Conservation (phyloP, 2,797 vertebrate genomes). For the Iguana delicatissima region DNA sequence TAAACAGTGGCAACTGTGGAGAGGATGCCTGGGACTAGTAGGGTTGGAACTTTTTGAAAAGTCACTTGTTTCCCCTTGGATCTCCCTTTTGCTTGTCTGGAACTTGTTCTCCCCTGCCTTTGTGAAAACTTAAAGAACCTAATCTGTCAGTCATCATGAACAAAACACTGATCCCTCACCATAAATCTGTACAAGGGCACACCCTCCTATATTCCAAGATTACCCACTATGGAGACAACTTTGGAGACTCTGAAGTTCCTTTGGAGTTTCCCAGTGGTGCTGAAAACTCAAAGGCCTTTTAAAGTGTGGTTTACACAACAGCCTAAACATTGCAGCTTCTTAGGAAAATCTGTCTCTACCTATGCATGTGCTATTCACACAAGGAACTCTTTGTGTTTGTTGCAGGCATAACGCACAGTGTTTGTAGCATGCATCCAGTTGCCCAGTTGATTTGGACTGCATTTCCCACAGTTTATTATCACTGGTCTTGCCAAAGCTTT, state of each 20-base stretch:
- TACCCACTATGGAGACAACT: background rate
- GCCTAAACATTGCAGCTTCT: background rate
- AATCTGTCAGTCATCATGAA: background rate
- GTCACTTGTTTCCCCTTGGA: background rate
- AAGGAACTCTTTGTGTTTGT: background rate
- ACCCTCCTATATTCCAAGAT: background rate
- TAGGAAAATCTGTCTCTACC: background rate
- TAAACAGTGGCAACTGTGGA: background rate
- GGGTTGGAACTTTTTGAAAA: background rate
- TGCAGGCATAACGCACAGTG: background rate
- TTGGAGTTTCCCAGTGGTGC: background rate
- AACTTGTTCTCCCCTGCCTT: rapidly evolving
- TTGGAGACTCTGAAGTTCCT: background rate
- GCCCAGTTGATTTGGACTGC: background rate
- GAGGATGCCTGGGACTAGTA: constrained; percentile 3
- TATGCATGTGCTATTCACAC: background rate
- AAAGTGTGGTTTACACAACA: background rate
- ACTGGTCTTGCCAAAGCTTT: background rate
- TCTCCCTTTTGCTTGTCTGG: background rate
- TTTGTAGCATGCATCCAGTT: background rate
- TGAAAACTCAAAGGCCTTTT: background rate
- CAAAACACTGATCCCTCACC: background rate
- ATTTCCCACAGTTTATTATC: background rate
- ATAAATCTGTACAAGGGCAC: constrained; percentile 12
- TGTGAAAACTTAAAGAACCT: background rate